Conservation (phyloP, 2,888 invertebrate genomes). For the Ormyrus nitidulus region DNA sequence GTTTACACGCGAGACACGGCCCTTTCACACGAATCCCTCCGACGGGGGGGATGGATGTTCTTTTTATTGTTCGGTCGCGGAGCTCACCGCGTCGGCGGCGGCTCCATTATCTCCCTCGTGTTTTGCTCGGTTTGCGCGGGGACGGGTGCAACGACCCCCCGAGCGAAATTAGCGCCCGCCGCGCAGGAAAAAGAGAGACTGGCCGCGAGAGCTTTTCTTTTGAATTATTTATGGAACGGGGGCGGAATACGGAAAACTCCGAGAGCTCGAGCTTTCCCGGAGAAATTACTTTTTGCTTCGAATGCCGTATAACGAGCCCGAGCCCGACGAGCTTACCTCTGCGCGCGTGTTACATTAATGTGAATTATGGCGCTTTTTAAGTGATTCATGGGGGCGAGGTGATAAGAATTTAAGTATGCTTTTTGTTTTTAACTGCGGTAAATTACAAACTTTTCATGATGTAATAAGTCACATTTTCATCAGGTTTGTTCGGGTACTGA, state of each 20-base stretch:
- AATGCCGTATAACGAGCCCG: background rate
- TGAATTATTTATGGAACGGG: background rate
- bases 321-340: no score
- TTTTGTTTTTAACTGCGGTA: no score
- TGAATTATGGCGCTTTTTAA: no score
- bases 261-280: background rate
- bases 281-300: background rate
- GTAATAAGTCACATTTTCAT: no score
- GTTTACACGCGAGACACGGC: conserved; percentile 4
- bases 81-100: no score
- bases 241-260: background rate
- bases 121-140: background rate
- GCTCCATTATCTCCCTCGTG: background rate
- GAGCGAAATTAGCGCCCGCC: background rate
- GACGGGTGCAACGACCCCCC: background rate
- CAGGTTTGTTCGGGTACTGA: no score
- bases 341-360: no score
- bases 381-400: no score
- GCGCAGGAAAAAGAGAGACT: background rate
- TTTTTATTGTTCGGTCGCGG: no score
- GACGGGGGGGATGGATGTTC: background rate
- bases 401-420: no score
- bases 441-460: no score
- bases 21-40: conserved; percentile 39
- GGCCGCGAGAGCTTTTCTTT: background rate